Conservation (phyloP, 2,888 invertebrate species). For the Tineola bisselliella region DNA sequence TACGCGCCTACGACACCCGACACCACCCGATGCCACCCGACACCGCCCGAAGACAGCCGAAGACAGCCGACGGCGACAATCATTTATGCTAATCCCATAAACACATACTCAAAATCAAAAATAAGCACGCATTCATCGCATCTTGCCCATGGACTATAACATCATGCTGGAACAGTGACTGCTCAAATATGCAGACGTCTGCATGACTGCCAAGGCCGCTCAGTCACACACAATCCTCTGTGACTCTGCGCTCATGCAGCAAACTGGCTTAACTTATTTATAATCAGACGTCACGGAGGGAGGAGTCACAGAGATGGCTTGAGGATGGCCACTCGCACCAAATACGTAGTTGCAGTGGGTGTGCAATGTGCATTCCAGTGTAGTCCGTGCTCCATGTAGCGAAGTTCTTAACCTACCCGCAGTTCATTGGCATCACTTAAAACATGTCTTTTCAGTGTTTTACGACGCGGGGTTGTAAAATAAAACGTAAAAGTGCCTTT, state of each 20-base stretch:
- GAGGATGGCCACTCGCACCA: too few relatives aligned
- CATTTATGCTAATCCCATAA: background rate
- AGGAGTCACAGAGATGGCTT: too few relatives aligned
- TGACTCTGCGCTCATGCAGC: too few relatives aligned
- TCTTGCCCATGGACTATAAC: background rate
- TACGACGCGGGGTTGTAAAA: conserved; percentile 27
- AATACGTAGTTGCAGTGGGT: too few relatives aligned
- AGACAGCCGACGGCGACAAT: background rate
- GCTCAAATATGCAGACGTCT: too few relatives aligned
- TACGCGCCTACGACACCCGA: background rate
- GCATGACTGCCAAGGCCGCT: too few relatives aligned
- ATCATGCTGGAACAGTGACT: background rate
- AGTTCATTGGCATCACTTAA: conserved; percentile 23
- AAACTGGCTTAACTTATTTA: too few relatives aligned
- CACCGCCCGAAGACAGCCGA: too few relatives aligned
- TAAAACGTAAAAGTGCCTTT: conserved; percentile 20
- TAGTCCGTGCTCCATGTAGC: background rate
- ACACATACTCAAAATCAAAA: background rate
- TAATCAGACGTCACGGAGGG: too few relatives aligned
- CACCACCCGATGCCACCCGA: too few relatives aligned
- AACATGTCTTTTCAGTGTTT: conserved; percentile 24
- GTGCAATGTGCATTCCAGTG: background rate
- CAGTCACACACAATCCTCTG: too few relatives aligned
- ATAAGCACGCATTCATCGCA: background rate
- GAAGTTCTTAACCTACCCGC: conserved; percentile 10